Percentiles rank a stretch among this genome's conserved stretches.
Conservation (phyloP, 2,797 vertebrate species). For the Gobionotothen gibberifrons region DNA sequence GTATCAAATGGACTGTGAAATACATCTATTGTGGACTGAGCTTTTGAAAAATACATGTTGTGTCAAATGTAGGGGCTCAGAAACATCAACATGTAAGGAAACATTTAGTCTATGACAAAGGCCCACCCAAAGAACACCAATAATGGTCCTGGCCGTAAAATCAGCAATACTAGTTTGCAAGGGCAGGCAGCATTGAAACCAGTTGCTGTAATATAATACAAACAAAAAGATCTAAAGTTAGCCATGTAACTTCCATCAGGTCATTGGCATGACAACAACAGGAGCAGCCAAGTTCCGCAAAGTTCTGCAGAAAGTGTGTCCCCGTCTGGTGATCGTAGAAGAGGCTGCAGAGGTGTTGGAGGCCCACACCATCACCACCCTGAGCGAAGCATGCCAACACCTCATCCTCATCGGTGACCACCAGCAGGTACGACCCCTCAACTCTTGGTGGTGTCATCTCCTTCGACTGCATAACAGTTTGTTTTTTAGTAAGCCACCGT, state of each 20-base stretch:
- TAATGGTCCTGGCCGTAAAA: background rate
- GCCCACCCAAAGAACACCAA: background rate
- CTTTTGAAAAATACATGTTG: background rate
- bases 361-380: conserved; percentile 93
- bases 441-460: background rate
- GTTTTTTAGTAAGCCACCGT: conserved; percentile 3
- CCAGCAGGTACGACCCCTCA: conserved; percentile 88
- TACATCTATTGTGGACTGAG: background rate
- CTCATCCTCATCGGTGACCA: conserved; percentile 97
- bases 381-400: conserved; percentile 91
- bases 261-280: conserved; percentile 98
- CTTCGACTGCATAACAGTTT: conserved; percentile 8
- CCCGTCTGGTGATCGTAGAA: conserved; percentile 91
- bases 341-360: conserved; percentile 97
- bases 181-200: background rate
- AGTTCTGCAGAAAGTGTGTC: conserved; percentile 87
- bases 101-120: background rate
- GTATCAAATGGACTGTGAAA: background rate
- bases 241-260: conserved; percentile 44
- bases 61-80: background rate
- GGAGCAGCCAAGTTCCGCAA: conserved; percentile 93
- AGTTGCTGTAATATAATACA: background rate
- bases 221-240: background rate
- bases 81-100: background rate
- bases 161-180: background rate